Evolutionary conservation across 2,888 invertebrate species (phyloP), one percentile per base, ranked within the genome.

Genomic region (Piscicola geometra): DNA sequence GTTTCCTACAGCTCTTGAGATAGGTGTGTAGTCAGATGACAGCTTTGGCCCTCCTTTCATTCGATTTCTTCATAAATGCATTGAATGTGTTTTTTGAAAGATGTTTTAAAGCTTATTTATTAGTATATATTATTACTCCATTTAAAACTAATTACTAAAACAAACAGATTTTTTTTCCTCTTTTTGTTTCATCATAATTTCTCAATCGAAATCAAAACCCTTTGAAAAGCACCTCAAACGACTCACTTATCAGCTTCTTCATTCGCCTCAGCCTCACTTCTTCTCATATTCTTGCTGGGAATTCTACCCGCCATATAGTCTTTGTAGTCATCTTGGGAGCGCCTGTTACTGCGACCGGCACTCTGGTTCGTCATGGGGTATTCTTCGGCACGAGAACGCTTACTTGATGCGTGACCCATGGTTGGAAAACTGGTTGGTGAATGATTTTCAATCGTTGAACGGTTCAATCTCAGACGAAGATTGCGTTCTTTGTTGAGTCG

Each of bases 361-460:
- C 5, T 41, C 15, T 41, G 41, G n/a, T 9, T 5, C 15, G 12
- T n/a, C n/a, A 9, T 18, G 21, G 5, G 64, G 5, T 30, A 30
- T 12, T 21, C 21, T 21, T 64, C 60, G 12, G 56, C 64, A 21
- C 73, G 32, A 25, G 73, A 73, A 30, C 73, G 32, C 25, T 73
- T 73, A 36, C 73, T 73, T 28, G 64, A 60, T 60, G 73, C 52
- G 60, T 73, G 73, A 50, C 73, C 73, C 73, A 73, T 73, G 32
- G 21, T 35, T 64, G 28, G 52, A 28, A 30, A 50, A 15, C 41
- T 25, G 60, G n/a, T 5, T 5, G 60, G n/a, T 56, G 60, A 56
- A 56, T 18, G 3, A n/a, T 56, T 5, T 9, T 56, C 60, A 56
- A 56, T 56, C n/a, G 25, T 56, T 56, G 60, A 25, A 41, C 41